Evolutionary conservation across 1,140 invertebrate species (phyloP), one percentile per base, ranked within the genome.

Genomic region (Nylanderia fulva): DNA sequence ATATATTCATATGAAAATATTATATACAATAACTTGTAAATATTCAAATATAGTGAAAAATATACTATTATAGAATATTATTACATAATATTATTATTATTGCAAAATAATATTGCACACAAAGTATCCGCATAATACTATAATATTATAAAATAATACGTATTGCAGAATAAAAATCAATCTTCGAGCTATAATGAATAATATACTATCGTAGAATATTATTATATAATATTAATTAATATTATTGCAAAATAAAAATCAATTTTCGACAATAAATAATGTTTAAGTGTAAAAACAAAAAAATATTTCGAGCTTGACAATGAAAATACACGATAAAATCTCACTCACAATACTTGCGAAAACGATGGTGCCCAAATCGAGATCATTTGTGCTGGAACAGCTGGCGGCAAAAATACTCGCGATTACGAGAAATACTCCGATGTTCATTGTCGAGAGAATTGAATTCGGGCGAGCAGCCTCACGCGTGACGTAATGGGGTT

Each of bases 271-370:
- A 21, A 21, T 52, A 11, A 52, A 52, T 1, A 52, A 52, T 1
- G 11, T 42, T 42, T 42, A 13, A 42, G 39, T 39, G 60, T 82
- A n/a, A 63, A 18, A 7, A 63, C 52, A 45, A 21, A 54, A 54
- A 21, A 63, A n/a, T 33, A 36, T 58, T 11, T 21, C 2, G 54
- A 21, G 5, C 21, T n/a, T 48, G n/a, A 76, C 27, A 24, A 27
- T 3, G 29, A 33, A 33, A 1, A 33, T 33, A 33, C 29, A 33
- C 29, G 29, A 3, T 3, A 33, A 33, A 33, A 33, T 33, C n/a
- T 27, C 86, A 93, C 92, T 93, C 88, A 94, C 93, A 18, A 94
- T 24, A 86, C 92, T 93, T 9, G 92, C 91, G 45, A 93, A 93
- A 72, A 94, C 66, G 13, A 93, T 61, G 54, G 63, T 88, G 77